Conservation (phyloP, 2,797 vertebrate genomes). For the Leuciscus waleckii region DNA sequence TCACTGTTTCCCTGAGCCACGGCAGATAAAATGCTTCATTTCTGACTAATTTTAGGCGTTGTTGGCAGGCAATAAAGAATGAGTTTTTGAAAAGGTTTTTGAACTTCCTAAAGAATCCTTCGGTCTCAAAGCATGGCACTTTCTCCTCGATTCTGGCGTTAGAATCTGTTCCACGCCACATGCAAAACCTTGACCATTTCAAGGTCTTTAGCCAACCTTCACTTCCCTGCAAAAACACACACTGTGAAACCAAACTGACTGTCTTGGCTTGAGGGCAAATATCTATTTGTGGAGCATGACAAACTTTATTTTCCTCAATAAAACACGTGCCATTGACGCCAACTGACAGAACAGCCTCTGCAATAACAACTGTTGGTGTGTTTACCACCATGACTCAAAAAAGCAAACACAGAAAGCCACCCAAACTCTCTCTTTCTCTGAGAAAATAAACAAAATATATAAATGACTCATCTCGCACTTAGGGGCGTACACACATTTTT, state of each 20-base stretch:
- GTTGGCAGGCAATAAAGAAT: slow-evolving; percentile 25
- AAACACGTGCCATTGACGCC: not conserved
- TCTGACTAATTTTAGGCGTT: not conserved
- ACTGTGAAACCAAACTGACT: slow-evolving; percentile 31
- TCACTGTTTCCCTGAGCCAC: slow-evolving; percentile 20
- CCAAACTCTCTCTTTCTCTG: too few species aligned
- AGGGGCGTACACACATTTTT: too few species aligned
- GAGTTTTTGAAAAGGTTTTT: not conserved
- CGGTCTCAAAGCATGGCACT: not conserved
- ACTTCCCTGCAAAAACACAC: not conserved
- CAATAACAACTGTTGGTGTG: not conserved
- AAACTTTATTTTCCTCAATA: slow-evolving; percentile 15
- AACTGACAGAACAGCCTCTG: not conserved
- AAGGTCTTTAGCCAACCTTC: slow-evolving; percentile 9
- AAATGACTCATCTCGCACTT: not conserved
- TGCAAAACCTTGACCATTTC: not conserved
- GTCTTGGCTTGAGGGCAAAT: slow-evolving; percentile 18
- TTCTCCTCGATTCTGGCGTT: not conserved
- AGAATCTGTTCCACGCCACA: not conserved
- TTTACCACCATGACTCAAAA: not conserved
- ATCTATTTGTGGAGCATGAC: slow-evolving; percentile 20
- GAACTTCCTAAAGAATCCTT: not conserved
- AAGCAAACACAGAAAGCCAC: not conserved
- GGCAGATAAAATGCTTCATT: slow-evolving; percentile 25
- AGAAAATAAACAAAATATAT: not conserved